Base-by-base conservation (phyloP, 2,888 invertebrate species). In the Polyommatus icarus region DNA sequence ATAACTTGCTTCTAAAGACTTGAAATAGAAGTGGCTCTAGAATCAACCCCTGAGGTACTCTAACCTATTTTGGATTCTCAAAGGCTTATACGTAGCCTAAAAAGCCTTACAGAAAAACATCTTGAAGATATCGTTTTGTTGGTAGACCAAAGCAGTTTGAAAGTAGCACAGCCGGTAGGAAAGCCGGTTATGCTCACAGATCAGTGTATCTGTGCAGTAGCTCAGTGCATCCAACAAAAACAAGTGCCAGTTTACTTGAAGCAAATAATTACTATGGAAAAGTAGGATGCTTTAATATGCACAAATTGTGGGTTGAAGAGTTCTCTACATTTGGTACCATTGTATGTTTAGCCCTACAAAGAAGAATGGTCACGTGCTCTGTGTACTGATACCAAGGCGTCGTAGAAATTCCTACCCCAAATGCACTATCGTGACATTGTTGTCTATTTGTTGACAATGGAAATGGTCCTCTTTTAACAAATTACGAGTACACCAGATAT, bases 111-210 rank as follows among this genome's bases (percentile, higher is more conserved):
- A 29, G 67, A 67, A 67, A 67, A 67, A 67, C 18, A 67, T 67
- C 67, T 67, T 15, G 29, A 29, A 67, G 18, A 67, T 29, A 67
- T 67, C 32, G 67, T 67, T 67, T 67, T 67, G 67, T 67, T 67
- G 67, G 67, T 67, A 67, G 67, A 67, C 67, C 7, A 72, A 72
- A 72, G 40, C 72, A 72, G 40, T 72, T 67, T 40, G 72, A 72
- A 72, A 72, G 72, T 72, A 32, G 67, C 72, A 72, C 40, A 40
- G 72, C n/a, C 20, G 12, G 72, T 72, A 40, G 72, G 72, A 72
- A 40, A 72, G 72, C 40, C 72, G 72, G 72, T 72, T 72, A 72
- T 72, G 40, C 24, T 20, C 40, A 72, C 40, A 72, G 40, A 72
- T 29, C 29, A 12, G 29, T 24, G 67, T 29, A 67, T 67, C 67